phyloP scores from a whole-genome alignment of 2,113 vertebrate genomes.

The Pollachius pollachius region DNA sequence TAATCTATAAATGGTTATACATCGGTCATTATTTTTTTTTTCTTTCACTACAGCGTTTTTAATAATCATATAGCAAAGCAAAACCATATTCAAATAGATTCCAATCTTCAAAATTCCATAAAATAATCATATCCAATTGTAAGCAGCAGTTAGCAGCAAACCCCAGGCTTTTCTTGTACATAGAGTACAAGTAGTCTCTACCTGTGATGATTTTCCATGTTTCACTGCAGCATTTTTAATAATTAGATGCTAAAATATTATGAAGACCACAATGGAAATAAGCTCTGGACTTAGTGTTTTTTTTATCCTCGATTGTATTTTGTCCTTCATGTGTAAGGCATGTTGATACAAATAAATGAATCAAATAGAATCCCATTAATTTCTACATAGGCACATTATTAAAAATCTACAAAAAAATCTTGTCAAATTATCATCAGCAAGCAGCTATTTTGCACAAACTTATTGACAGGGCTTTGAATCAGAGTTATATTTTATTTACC shows the following conservation, averaged over 20 bases:
- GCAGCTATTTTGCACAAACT: no score
- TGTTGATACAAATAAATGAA: not conserved
- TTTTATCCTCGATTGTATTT: not conserved
- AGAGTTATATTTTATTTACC: constrained; percentile 8
- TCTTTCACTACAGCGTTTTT: no score
- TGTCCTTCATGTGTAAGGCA: not conserved
- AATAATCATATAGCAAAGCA: no score
- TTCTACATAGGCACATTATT: not conserved
- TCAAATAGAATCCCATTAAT: not conserved
- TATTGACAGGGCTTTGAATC: no score
- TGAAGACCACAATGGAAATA: not conserved
- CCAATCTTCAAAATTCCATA: no score
- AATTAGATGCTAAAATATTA: not conserved
- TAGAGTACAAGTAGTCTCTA: not conserved
- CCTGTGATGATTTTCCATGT: not conserved
- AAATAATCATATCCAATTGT: not conserved
- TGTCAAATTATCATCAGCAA: no score
- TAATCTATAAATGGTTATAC: no score
- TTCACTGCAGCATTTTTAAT: not conserved
- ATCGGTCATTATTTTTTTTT: no score
- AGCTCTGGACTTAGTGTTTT: not conserved
- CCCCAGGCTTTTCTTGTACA: no score
- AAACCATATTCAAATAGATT: no score
- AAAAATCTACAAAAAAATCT: no score
- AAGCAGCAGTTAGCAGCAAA: not conserved